Percentiles rank a stretch among this genome's conserved stretches.
phyloP scores from a whole-genome alignment of 2,797 vertebrate species.

The Heteromormyrus szaboi region DNA sequence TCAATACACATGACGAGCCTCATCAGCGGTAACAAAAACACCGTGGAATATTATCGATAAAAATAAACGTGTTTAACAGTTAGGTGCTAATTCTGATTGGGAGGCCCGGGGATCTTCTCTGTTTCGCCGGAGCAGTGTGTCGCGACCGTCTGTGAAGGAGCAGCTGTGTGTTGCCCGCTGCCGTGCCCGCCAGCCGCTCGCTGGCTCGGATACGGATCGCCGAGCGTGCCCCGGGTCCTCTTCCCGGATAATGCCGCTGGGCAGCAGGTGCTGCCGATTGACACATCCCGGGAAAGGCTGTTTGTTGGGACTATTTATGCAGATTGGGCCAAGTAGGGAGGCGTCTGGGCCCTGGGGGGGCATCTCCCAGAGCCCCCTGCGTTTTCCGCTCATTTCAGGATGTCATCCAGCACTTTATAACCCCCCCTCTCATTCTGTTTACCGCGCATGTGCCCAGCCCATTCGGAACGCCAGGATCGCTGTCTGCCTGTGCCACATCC shows the following conservation, averaged over 20 bases:
- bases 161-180: background rate
- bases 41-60: background rate
- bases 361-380: conserved; percentile 54
- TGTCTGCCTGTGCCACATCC: conserved; percentile 46
- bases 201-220: conserved; percentile 31
- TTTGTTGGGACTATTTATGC: conserved; percentile 61
- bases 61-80: background rate
- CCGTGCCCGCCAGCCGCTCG: background rate
- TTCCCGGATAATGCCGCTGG: conserved; percentile 30
- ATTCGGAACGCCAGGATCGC: conserved; percentile 19
- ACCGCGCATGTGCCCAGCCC: conserved; percentile 24
- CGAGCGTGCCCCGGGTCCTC: conserved; percentile 32
- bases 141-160: background rate
- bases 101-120: background rate
- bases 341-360: conserved; percentile 51
- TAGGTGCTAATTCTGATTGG: background rate
- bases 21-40: background rate
- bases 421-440: conserved; percentile 29
- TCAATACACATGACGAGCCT: background rate
- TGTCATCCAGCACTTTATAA: conserved; percentile 34
- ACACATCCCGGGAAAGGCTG: conserved; percentile 53
- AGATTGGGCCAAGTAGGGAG: conserved; percentile 44
- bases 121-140: background rate
- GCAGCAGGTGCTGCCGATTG: conserved; percentile 65
- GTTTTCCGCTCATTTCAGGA: conserved; percentile 50